These are phyloP conservation scores for Otolemur crassicaudatus DNA, from an alignment of 2,797 vertebrate species.

Conservation along the genomic window DNA sequence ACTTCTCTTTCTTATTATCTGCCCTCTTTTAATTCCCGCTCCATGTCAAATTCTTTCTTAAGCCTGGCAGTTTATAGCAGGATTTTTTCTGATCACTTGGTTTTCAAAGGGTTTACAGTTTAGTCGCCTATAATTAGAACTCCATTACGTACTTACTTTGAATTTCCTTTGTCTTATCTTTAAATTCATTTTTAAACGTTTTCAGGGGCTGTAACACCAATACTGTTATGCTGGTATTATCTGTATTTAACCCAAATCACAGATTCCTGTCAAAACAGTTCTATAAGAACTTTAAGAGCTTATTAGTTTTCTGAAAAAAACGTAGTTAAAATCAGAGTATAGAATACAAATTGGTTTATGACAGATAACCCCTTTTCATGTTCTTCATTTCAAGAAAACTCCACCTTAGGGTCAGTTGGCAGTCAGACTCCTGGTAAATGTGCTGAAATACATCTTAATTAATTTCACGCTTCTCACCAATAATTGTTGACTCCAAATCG, in stretches of 20 bases:
- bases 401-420: not conserved
- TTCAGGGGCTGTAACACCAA: not conserved
- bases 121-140: not conserved
- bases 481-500: not conserved
- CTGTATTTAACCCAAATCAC: constrained; percentile 30
- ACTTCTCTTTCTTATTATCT: constrained; percentile 22
- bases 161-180: constrained; percentile 52
- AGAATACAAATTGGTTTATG: constrained; percentile 8
- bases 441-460: not conserved
- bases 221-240: not conserved
- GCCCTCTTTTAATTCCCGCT: not conserved
- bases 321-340: not conserved
- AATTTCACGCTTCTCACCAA: not conserved
- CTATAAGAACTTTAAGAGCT: not conserved
- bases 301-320: not conserved
- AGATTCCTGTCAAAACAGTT: constrained; percentile 45
- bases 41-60: constrained; percentile 37
- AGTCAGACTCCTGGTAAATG: not conserved
- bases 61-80: not conserved
- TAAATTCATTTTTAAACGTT: constrained; percentile 11
- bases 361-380: not conserved
- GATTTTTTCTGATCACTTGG: not conserved
- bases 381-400: not conserved
- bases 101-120: constrained; percentile 13
- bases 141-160: not conserved